phyloP scores from a whole-genome alignment of 2,113 vertebrate genomes.

The Myxocyprinus asiaticus region DNA sequence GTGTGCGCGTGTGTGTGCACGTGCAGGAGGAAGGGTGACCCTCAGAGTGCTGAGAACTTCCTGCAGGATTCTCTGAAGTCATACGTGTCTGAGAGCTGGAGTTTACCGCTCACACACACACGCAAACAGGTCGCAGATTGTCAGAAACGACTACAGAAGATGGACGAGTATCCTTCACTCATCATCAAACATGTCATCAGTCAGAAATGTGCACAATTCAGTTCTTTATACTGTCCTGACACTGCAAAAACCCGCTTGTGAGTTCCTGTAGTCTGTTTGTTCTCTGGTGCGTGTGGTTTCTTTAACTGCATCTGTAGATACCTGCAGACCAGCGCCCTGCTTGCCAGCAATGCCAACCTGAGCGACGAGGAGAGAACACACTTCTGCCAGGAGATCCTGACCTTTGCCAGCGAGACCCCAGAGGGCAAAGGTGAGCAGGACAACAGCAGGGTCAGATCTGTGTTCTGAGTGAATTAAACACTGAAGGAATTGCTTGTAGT shows the following conservation, averaged over 20 bases:
- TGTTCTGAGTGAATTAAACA: too few species aligned
- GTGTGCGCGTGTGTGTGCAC: constrained; percentile 23
- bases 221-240: too few species aligned
- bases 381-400: constrained; percentile 93
- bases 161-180: constrained; percentile 90
- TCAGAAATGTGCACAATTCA: too few species aligned
- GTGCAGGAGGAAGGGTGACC: constrained; percentile 87
- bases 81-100: constrained; percentile 91
- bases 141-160: constrained; percentile 88
- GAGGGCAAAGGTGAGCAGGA: constrained; percentile 73
- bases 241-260: too few species aligned
- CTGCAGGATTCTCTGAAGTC: constrained; percentile 90
- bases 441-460: too few species aligned
- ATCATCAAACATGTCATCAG: too few species aligned
- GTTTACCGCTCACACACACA: constrained; percentile 88
- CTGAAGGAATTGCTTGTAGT: too few species aligned
- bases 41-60: constrained; percentile 87
- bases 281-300: constrained; percentile 49
- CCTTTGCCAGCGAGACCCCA: constrained; percentile 73
- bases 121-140: constrained; percentile 92
- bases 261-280: too few species aligned
- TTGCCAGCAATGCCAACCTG: constrained; percentile 87
- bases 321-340: constrained; percentile 90
- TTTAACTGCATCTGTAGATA: constrained; percentile 83
- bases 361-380: constrained; percentile 81